Conservation (phyloP, 2,113 vertebrate species). For the Pterocles burchelli region DNA sequence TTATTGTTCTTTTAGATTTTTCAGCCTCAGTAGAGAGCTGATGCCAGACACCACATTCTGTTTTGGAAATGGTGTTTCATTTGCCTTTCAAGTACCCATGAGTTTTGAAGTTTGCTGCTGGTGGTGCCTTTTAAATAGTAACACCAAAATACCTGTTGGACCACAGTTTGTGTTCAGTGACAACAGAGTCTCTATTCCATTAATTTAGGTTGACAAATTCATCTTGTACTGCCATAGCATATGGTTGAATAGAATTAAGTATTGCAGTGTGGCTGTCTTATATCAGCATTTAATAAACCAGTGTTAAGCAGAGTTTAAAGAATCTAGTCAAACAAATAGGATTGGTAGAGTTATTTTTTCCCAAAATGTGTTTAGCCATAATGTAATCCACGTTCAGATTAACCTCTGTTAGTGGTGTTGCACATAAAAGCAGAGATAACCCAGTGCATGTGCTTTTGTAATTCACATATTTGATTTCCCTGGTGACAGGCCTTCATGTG, state of each 20-base stretch:
- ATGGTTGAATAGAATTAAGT: not conserved
- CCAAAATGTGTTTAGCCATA: not conserved
- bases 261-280: not conserved
- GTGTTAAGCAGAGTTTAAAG: not conserved
- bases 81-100: not conserved
- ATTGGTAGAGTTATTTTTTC: not conserved
- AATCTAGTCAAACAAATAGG: not conserved
- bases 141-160: not conserved
- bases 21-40: not conserved
- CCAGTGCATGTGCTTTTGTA: not conserved
- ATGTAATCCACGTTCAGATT: not conserved
- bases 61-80: not conserved
- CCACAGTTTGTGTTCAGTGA: not conserved
- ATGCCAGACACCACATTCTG: not conserved
- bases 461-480: not conserved
- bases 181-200: not conserved
- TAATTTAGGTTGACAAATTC: not conserved
- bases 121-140: not conserved
- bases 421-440: not conserved
- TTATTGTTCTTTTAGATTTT: not conserved
- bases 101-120: not conserved
- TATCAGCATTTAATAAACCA: not conserved
- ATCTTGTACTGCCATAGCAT: not conserved
- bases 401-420: not conserved
- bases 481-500: not conserved